Conservation (phyloP, 64 coral and sea anemone species). For the Pocillopora verrucosa region DNA sequence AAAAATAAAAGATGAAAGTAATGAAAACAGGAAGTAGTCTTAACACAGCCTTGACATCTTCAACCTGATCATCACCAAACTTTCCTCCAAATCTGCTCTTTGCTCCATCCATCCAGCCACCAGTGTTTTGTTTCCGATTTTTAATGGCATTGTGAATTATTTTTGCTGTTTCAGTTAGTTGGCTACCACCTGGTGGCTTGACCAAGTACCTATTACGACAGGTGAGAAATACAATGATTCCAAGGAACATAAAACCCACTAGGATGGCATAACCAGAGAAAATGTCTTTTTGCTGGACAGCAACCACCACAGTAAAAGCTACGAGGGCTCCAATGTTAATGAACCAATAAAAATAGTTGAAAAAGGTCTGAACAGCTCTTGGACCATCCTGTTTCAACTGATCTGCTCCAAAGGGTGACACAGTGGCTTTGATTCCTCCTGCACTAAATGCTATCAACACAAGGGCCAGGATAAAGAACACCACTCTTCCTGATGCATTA, state of each 20-base stretch:
- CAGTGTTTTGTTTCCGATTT: background rate
- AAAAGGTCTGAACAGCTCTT: conserved; percentile 44
- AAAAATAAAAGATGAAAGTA: conserved; percentile 69
- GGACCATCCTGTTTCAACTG: conserved; percentile 38
- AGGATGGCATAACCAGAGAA: conserved; percentile 68
- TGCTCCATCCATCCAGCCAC: conserved; percentile 49
- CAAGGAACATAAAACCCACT: conserved; percentile 58
- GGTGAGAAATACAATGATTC: conserved; percentile 39
- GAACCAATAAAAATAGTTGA: conserved; percentile 78
- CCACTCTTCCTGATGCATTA: background rate
- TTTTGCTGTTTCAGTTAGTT: conserved; percentile 52
- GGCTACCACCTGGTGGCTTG: conserved; percentile 62
- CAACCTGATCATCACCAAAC: conserved; percentile 56
- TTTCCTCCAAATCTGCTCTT: conserved; percentile 60
- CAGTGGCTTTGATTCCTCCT: conserved; percentile 79
- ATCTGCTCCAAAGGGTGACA: conserved; percentile 73
- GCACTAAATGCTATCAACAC: conserved; percentile 50
- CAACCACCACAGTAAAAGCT: conserved; percentile 56
- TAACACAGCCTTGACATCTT: conserved; percentile 70
- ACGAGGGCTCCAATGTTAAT: conserved; percentile 60
- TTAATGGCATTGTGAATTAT: conserved; percentile 56
- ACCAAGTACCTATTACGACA: conserved; percentile 64
- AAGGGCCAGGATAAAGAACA: conserved; percentile 32
- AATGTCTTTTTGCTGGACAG: conserved; percentile 38
- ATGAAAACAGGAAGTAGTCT: conserved; percentile 65